Conservation (phyloP, 2,888 invertebrate species). For the Drosophila anomalipes region DNA sequence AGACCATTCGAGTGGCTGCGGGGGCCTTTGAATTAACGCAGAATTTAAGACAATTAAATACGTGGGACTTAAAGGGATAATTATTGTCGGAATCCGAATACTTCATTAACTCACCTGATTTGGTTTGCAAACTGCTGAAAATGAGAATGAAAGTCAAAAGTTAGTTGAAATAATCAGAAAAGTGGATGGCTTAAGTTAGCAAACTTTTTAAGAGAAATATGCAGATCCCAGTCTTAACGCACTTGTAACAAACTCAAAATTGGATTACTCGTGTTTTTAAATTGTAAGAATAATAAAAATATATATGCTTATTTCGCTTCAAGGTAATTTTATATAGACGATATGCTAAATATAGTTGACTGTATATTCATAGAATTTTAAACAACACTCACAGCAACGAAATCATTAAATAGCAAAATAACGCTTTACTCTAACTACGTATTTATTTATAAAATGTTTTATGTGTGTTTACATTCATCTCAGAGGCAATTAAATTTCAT, state of each 20-base stretch:
- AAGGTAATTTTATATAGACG: not conserved
- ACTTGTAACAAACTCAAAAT: not conserved
- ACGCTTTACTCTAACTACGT: fast-evolving
- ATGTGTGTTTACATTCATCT: not conserved
- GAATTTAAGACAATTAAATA: slow-evolving; percentile 38
- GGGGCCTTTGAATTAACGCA: slow-evolving; percentile 5
- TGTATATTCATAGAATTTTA: not conserved
- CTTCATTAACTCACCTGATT: slow-evolving; percentile 59
- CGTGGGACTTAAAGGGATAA: slow-evolving; percentile 12
- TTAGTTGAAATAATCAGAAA: slow-evolving; percentile 7
- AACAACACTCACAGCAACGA: not conserved
- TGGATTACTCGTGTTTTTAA: not conserved
- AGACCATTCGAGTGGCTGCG: slow-evolving; percentile 6
- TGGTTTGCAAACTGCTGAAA: slow-evolving; percentile 53
- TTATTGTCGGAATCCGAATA: slow-evolving; percentile 2
- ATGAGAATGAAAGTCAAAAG: slow-evolving; percentile 6
- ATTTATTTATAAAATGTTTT: not conserved
- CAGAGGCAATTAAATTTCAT: not conserved
- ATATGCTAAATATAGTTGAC: not conserved
- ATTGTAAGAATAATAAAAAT: not conserved
- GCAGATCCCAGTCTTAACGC: not conserved
- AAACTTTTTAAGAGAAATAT: not conserved
- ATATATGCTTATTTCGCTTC: not conserved
- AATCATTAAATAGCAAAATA: no score
- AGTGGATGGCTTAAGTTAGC: not conserved